Evolutionary conservation across 2,888 invertebrate species (phyloP).

Genomic region (Therioaphis trifolii): DNA sequence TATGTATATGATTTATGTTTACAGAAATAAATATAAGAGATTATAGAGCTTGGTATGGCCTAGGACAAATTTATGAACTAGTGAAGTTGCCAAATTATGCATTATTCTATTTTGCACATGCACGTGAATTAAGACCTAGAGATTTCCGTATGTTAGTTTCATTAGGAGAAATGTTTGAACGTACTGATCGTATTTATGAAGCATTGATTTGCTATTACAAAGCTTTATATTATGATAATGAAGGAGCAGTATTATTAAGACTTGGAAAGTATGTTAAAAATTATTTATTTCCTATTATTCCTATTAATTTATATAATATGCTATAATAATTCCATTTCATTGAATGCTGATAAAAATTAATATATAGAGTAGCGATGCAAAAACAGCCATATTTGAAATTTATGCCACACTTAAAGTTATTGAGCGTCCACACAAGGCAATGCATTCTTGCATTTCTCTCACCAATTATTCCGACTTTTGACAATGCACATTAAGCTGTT

Average conservation of each 20-base stretch:
- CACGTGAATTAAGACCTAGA: constrained; percentile 88
- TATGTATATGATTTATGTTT: constrained; percentile 66
- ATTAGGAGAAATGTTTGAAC: constrained; percentile 96
- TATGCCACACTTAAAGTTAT: no score
- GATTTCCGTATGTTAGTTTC: constrained; percentile 98
- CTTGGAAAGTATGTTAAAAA: constrained; percentile 36
- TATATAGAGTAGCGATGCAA: no score
- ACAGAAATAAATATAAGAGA: constrained; percentile 92
- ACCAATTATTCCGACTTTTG: no score
- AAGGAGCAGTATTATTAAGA: constrained; percentile 35
- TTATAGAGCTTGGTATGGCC: constrained; percentile 98
- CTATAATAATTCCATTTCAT: no score
- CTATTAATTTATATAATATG: no score
- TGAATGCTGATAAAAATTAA: no score
- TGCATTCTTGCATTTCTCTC: no score
- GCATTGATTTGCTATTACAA: constrained; percentile 98
- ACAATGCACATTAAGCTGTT: no score
- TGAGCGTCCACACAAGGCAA: no score
- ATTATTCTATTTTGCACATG: constrained; percentile 95
- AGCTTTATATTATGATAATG: constrained; percentile 71
- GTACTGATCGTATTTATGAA: constrained; percentile 89
- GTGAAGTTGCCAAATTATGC: constrained; percentile 95
- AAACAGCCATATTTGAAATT: no score
- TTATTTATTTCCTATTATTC: no score
- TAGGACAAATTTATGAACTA: constrained; percentile 98